Evolutionary conservation across 1,140 invertebrate species (phyloP), one percentile per base, ranked within the genome.

Genomic region (Bilobella aurantiaca): DNA sequence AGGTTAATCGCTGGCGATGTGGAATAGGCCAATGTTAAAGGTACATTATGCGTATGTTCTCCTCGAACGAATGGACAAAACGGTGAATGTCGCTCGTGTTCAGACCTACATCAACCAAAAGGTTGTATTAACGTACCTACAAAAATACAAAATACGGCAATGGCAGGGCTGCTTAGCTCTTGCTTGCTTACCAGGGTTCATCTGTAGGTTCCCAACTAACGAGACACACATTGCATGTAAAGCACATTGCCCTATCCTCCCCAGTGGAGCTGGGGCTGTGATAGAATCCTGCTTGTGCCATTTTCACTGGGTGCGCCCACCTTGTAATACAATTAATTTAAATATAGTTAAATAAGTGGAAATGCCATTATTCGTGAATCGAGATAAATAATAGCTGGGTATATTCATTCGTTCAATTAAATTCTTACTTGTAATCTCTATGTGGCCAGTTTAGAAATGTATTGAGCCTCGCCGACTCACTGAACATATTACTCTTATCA

Each of bases 181-280:
- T 31, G 61, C 8, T 14, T 12, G 12, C 69, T 71, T 71, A 82
- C 82, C 82, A 96, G 0, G 93, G 93, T 77, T 96, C 92, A 79
- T 96, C 93, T 0, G 90, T 93, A 64, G 91, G 90, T 78, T 96
- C 93, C 93, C 93, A 96, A 78, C 89, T 93, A 0, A 96, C 91
- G 2, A 96, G 81, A 74, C 91, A 94, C 1, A 95, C 89, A 73
- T 87, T 90, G 77, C 93, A 96, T 0, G 89, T 92, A 76, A 96
- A 96, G 76, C 93, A 96, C 87, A 96, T 91, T 0, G 91, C 91
- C 66, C 92, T 81, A 77, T 96, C 93, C 75, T 94, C 91, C 1
- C 91, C 91, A 27, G 84, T 85, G 5, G 87, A 81, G 65, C 90
- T 92, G 0, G 92, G 92, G 74, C 94, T 90, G 76, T 95, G 91